phyloP scores from a whole-genome alignment of 1,140 invertebrate species.

The Bombyx mandarina region DNA sequence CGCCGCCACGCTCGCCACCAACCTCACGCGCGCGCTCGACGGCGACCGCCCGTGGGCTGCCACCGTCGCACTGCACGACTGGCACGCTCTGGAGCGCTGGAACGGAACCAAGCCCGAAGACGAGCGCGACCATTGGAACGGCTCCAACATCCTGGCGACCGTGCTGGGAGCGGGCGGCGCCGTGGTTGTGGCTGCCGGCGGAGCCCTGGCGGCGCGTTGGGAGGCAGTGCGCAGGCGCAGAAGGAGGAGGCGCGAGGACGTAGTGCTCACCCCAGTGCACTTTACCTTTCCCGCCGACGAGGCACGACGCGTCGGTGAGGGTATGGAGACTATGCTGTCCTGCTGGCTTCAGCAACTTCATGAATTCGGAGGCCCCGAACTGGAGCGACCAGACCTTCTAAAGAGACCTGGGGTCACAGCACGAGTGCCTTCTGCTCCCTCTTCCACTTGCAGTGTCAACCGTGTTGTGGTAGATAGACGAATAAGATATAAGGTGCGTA shows the following conservation, averaged over 20 bases:
- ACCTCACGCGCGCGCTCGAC: conserved; percentile 16
- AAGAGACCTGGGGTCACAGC: conserved; percentile 72
- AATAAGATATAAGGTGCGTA: conserved; percentile 83
- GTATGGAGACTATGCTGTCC: conserved; percentile 85
- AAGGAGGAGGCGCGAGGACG: conserved; percentile 9
- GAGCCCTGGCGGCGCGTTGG: conserved; percentile 9
- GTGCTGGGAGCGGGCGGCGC: conserved; percentile 9
- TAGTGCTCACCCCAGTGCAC: conserved; percentile 26
- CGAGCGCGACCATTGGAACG: conserved; percentile 4
- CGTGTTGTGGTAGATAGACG: conserved; percentile 78
- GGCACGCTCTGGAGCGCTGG: conserved; percentile 12
- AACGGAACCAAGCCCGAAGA: not conserved
- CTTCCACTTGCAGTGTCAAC: conserved; percentile 75
- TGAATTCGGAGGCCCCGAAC: conserved; percentile 83
- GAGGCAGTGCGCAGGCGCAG: conserved; percentile 9
- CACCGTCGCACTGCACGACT: conserved; percentile 14
- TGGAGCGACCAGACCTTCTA: conserved; percentile 85
- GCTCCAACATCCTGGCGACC: conserved; percentile 2
- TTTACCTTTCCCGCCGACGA: conserved; percentile 48
- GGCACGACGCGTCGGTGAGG: conserved; percentile 76
- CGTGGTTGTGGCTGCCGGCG: not conserved
- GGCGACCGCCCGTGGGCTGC: conserved; percentile 22
- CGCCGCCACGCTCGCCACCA: conserved; percentile 19
- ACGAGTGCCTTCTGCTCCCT: conserved; percentile 72
- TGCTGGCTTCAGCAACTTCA: conserved; percentile 86